Base-by-base conservation (phyloP, 2,797 vertebrate species). In the Smutsia temminckii region DNA sequence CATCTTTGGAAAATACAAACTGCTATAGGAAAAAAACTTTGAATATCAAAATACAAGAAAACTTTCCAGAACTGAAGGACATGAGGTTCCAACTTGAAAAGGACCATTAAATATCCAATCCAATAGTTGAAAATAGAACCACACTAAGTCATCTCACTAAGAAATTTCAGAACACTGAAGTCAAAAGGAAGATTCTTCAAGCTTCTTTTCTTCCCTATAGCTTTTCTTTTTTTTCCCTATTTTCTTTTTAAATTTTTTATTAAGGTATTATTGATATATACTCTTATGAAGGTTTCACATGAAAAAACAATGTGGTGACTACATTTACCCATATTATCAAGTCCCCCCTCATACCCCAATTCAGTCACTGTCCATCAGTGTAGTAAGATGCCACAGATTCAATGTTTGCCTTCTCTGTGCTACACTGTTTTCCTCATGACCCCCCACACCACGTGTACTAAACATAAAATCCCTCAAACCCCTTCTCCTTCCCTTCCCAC, bases 151-250 rank as follows among this genome's bases (percentile, higher is more conserved):
- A 78, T 55, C 14, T 84, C 72, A 34, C 3, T 68, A 77, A 84
- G 49, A 93, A 96, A 59, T 89, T 95, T 89, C 84, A 87, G 71
- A 94, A 95, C 18, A 75, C 17, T 80, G n/a, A 95, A 6, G 5
- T 85, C 80, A 87, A 91, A 91, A 32, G 71, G 79, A 95, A 94
- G 53, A 89, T 51, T 21, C 37, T 85, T 37, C 1, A 90, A 77
- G 27, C 37, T 74, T 91, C 57, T 64, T 46, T 46, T 46, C 46
- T 46, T 46, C 5, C 25, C 25, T 89, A 40, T 20, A 29, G 77
- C 32, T 86, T 97, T 95, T 80, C 32, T 64, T 71, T 93, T 57
- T 46, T 10, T 46, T 46, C 4, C 25, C 25, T 87, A 40, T 20
- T 97, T 95, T 80, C 32, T 64, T 71, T 93, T 57, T 75, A 21